A percentile compares a stretch with the other conserved stretches of the same genome.
These are phyloP conservation scores for Protonibea diacanthus DNA, from an alignment of 2,797 vertebrate species.

Conservation along the genomic window DNA sequence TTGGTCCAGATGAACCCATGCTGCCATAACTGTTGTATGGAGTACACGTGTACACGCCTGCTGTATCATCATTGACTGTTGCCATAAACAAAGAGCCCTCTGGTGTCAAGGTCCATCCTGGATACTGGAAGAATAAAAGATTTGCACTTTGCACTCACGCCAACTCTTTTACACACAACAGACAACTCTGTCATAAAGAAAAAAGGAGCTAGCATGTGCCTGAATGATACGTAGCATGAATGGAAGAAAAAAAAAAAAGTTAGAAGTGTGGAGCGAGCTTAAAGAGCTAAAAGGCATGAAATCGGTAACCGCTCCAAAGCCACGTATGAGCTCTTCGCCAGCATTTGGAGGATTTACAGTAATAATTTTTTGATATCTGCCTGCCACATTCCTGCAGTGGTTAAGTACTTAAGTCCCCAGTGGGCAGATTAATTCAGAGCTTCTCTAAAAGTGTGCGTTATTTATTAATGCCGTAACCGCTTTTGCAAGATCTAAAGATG, in stretches of 20 bases:
- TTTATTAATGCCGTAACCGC: constrained; percentile 4
- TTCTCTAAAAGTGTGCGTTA: constrained; percentile 9
- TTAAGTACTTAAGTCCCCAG: constrained; percentile 26
- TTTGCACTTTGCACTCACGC: constrained; percentile 9
- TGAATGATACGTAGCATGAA: not conserved
- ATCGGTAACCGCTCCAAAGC: constrained; percentile 28
- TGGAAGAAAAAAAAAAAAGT: not conserved
- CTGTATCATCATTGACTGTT: constrained; percentile 90
- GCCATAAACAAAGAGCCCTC: constrained; percentile 90
- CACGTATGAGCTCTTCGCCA: constrained; percentile 12
- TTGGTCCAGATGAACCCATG: constrained; percentile 87
- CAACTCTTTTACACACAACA: too few species aligned
- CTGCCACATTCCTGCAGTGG: constrained; percentile 25
- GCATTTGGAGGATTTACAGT: constrained; percentile 43
- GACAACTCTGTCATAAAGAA: not conserved
- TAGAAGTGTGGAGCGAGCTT: constrained; percentile 3
- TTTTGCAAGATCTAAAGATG: constrained; percentile 13
- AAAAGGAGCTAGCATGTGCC: not conserved
- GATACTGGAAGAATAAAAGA: constrained; percentile 87
- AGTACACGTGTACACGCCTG: constrained; percentile 90
- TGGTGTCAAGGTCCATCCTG: constrained; percentile 89
- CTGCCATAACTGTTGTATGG: constrained; percentile 94
- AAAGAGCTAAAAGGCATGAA: constrained; percentile 26
- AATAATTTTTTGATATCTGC: constrained; percentile 40
- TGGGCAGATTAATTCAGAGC: constrained; percentile 39